Evolutionary conservation across 2,797 vertebrate species (phyloP).

Genomic region (Lithobates pipiens): DNA sequence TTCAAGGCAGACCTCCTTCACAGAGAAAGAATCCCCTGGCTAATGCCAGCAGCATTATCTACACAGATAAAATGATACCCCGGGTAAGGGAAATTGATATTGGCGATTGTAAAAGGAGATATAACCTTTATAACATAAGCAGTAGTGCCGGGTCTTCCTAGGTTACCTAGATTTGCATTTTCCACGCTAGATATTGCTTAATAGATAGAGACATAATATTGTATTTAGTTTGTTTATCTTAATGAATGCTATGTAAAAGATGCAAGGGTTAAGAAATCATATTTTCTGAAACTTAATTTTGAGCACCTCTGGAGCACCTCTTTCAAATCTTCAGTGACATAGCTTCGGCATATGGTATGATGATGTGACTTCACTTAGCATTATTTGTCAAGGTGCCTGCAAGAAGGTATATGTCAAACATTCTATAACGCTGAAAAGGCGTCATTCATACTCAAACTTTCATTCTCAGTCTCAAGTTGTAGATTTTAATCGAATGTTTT

Average conservation of each 20-base stretch:
- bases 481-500: no score
- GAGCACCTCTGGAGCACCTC: no score
- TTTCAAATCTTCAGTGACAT: no score
- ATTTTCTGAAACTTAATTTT: no score
- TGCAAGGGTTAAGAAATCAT: neutral
- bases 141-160: neutral
- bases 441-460: no score
- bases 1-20: neutral
- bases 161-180: neutral
- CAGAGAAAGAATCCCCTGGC: neutral
- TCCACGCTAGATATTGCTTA: neutral
- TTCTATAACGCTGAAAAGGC: no score
- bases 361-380: no score
- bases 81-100: neutral
- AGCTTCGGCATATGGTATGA: no score
- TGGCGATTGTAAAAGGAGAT: neutral
- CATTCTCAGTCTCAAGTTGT: no score
- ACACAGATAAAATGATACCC: neutral
- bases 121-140: neutral
- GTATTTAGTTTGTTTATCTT: neutral
- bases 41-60: neutral
- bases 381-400: no score
- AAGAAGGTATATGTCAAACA: no score
- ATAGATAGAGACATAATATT: neutral
- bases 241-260: neutral